Base-by-base conservation (phyloP, 2,888 invertebrate species). In the Hydraecia micacea region DNA sequence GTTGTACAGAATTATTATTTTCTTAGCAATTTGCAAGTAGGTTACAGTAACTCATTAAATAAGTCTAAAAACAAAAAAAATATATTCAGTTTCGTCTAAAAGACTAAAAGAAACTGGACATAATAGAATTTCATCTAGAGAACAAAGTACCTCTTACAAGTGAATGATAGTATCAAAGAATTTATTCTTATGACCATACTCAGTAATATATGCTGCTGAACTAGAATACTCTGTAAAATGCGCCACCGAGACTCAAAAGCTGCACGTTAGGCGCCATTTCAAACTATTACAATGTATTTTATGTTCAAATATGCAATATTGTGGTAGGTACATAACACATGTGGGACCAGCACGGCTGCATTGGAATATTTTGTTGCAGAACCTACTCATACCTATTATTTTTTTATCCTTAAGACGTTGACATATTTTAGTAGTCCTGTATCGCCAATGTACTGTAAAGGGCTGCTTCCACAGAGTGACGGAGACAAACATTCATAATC, bases 231-330 rank as follows among this genome's bases (percentile, higher is more conserved):
- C 55, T 70, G 73, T 70, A 28, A 70, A 75, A 73, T 46, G 21
- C 49, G 49, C 66, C 42, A 49, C 73, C 5, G 75, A 32, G 67
- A 63, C 49, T 62, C 71, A 52, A 46, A 6, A 67, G 28, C 62
- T 72, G 72, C 46, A 65, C 55, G 49, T 58, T 39, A 60, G 63
- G 74, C 60, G 60, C 79, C 75, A 69, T 74, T 76, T 74, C 18
- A 84, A 84, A 81, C 79, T 79, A 82, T 84, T 81, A 81, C 68
- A 62, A 32, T n/a, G 68, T 65, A 69, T 75, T 82, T 74, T 71
- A 68, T 32, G 77, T 65, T 86, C n/a, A 86, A 82, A 82, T 83
- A 82, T 86, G 73, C 83, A 77, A 60, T 63, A 76, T 49, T 52
- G n/a, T 79, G 46, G 75, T 18, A 21, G 11, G 21, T n/a, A n/a